These are phyloP conservation scores for Lasiurus cinereus DNA, from an alignment of 2,113 vertebrate genomes.

Conservation along the genomic window DNA sequence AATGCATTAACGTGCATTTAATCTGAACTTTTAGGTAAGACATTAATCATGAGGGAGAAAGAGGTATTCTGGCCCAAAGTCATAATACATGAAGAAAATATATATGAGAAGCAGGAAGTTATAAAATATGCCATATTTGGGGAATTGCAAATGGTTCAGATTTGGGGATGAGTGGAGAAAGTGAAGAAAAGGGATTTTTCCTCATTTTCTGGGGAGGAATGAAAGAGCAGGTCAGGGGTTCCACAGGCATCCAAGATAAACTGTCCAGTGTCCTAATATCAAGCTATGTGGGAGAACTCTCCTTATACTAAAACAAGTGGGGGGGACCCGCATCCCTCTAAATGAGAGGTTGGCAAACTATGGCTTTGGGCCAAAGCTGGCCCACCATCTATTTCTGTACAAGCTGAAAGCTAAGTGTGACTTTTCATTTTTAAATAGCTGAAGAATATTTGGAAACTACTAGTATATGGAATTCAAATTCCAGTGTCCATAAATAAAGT, in stretches of 20 bases:
- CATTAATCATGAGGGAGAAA: neutral
- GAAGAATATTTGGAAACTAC: neutral
- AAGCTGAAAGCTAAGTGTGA: neutral
- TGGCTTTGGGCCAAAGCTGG: neutral
- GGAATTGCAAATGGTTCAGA: neutral
- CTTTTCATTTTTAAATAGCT: slow-evolving; percentile 41
- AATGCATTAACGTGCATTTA: neutral
- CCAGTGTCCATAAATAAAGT: slow-evolving; percentile 31
- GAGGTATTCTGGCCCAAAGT: slow-evolving; percentile 14
- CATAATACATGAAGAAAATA: neutral
- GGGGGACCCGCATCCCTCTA: neutral
- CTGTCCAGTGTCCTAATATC: neutral
- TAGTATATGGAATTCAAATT: slow-evolving; percentile 19
- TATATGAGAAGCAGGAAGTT: slow-evolving; percentile 24
- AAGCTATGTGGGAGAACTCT: neutral
- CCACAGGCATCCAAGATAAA: neutral
- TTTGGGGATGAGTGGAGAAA: neutral
- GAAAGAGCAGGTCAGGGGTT: neutral
- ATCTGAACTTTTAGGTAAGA: neutral
- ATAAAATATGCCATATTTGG: neutral
- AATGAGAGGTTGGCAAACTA: neutral
- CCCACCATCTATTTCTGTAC: neutral
- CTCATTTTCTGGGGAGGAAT: neutral
- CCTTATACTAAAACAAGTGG: neutral
- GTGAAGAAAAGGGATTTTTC: neutral